Conservation (phyloP, 2,888 invertebrate genomes). For the Polydrusus tereticollis region DNA sequence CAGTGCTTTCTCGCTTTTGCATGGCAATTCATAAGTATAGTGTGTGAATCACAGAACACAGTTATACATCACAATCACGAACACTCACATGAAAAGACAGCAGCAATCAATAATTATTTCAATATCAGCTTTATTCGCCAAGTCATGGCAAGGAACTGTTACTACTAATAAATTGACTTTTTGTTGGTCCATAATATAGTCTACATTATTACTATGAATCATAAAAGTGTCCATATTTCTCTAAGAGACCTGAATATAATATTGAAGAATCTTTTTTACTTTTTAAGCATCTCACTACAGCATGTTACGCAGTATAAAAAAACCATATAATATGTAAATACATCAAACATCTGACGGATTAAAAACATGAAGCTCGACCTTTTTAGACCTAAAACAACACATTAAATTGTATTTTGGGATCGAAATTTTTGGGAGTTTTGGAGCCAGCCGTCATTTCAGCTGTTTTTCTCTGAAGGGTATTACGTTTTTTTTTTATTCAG, state of each 20-base stretch:
- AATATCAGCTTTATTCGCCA: too few species aligned
- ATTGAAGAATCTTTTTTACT: neutral
- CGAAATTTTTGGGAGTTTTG: neutral
- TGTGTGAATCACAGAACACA: too few species aligned
- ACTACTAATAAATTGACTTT: too few species aligned
- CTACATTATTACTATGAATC: too few species aligned
- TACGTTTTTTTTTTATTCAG: neutral
- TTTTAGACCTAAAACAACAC: slow-evolving; percentile 10
- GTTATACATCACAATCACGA: too few species aligned
- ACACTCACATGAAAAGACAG: too few species aligned
- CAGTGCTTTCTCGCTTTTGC: too few species aligned
- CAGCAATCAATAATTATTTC: too few species aligned
- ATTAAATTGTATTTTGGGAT: slow-evolving; percentile 7
- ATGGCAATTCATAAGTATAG: too few species aligned
- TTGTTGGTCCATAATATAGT: too few species aligned
- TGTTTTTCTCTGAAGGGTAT: neutral
- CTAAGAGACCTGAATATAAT: neutral
- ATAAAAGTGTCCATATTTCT: too few species aligned
- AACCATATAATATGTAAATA: slow-evolving; percentile 9
- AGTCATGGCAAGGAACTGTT: too few species aligned
- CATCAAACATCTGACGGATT: neutral
- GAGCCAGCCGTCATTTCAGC: neutral
- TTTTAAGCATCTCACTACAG: neutral
- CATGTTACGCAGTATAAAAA: neutral
- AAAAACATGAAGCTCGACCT: neutral